A percentile compares a stretch with the other conserved stretches of the same genome.
Conservation (phyloP, 2,888 invertebrate genomes). For the Cheilosia impressa region DNA sequence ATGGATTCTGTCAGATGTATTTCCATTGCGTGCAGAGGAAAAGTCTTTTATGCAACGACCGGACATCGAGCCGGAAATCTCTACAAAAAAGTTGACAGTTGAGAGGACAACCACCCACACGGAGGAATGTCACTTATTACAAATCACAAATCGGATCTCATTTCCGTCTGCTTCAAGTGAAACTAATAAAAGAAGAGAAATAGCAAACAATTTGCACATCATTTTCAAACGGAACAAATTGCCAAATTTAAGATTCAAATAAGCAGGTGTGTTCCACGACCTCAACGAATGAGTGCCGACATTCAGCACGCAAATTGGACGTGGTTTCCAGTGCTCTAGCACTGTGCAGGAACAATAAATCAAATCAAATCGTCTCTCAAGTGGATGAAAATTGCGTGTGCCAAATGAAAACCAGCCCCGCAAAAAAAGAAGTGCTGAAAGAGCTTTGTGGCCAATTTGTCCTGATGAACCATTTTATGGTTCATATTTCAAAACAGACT, state of each 20-base stretch:
- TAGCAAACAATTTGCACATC: neutral
- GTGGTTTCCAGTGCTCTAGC: neutral
- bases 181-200: neutral
- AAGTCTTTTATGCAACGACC: too few relatives aligned
- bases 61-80: too few relatives aligned
- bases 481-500: neutral
- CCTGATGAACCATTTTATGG: neutral
- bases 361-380: neutral
- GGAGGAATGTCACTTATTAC: neutral
- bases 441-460: constrained; percentile 1
- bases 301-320: neutral
- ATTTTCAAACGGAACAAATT: neutral
- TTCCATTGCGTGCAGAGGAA: too few relatives aligned
- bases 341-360: neutral
- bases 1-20: too few relatives aligned
- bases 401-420: neutral
- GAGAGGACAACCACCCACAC: too few relatives aligned
- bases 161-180: neutral
- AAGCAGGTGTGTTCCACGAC: neutral
- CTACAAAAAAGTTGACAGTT: too few relatives aligned
- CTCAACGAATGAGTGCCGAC: neutral
- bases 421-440: neutral
- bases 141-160: neutral
- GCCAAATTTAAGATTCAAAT: neutral
- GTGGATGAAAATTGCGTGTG: neutral